Evolutionary conservation across 2,113 vertebrate genomes (phyloP).

Genomic region (Labeo rohita): DNA sequence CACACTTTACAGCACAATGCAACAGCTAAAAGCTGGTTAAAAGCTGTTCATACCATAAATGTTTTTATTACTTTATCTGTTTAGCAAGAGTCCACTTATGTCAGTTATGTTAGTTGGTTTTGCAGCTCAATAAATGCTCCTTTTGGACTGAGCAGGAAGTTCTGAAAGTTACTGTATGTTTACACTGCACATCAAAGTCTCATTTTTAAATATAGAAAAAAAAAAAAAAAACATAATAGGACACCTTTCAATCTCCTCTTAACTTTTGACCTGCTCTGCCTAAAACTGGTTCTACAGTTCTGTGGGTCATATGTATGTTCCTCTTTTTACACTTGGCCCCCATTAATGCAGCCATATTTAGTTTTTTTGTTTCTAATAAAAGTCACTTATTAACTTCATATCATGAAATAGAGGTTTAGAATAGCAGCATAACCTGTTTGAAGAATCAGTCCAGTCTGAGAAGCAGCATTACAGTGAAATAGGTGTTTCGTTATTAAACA

Average conservation of each 20-base stretch:
- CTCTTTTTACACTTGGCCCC: too few species aligned
- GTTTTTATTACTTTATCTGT: neutral
- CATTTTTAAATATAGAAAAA: neutral
- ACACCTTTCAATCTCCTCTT: neutral
- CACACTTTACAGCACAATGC: neutral
- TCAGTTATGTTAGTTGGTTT: neutral
- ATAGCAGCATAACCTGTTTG: neutral
- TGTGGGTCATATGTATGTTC: neutral
- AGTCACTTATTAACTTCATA: slow-evolving; percentile 15
- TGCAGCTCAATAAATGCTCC: neutral
- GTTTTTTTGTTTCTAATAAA: slow-evolving; percentile 7
- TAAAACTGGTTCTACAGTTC: neutral
- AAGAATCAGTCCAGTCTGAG: neutral
- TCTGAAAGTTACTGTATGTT: neutral
- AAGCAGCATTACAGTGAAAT: neutral
- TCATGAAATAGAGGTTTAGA: neutral
- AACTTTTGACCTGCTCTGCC: neutral
- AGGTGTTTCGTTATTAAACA: neutral
- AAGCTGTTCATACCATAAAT: neutral
- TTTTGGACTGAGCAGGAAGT: neutral
- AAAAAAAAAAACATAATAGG: neutral
- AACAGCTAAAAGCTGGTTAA: neutral
- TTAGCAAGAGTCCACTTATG: neutral
- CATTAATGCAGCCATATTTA: neutral
- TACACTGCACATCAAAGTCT: neutral